These are phyloP conservation scores for Peromyscus polionotus DNA, from an alignment of 2,113 vertebrate genomes.

Conservation along the genomic window DNA sequence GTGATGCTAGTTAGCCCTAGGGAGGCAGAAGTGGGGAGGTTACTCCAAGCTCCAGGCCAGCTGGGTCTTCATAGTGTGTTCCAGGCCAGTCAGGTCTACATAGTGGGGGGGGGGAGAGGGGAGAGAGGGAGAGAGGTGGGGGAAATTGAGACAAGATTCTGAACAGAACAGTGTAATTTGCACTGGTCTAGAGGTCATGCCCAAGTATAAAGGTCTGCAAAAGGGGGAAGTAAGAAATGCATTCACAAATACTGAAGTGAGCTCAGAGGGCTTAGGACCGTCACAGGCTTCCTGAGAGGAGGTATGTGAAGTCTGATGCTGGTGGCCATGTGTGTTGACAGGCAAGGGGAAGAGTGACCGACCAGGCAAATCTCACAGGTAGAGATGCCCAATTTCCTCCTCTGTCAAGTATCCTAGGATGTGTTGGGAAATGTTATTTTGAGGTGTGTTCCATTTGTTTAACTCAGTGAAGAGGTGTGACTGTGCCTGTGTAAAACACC, in stretches of 20 bases:
- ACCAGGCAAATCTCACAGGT: background rate
- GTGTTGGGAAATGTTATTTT: no score
- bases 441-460: no score
- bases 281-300: background rate
- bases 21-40: background rate
- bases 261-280: background rate
- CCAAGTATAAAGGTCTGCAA: background rate
- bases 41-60: background rate
- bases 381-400: background rate
- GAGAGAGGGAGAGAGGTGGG: no score
- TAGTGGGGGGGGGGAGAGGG: no score
- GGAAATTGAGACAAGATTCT: background rate
- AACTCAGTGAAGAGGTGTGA: no score
- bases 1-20: no score
- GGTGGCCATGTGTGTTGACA: background rate
- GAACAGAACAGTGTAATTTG: background rate
- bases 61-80: background rate
- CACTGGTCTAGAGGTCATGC: background rate
- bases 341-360: background rate
- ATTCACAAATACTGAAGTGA: background rate
- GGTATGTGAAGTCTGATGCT: background rate
- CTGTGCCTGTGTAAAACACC: no score
- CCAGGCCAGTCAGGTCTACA: background rate
- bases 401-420: background rate
- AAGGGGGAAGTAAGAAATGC: background rate